These are phyloP conservation scores for Chionodraco myersi DNA, from an alignment of 2,113 vertebrate species.

Conservation along the genomic window DNA sequence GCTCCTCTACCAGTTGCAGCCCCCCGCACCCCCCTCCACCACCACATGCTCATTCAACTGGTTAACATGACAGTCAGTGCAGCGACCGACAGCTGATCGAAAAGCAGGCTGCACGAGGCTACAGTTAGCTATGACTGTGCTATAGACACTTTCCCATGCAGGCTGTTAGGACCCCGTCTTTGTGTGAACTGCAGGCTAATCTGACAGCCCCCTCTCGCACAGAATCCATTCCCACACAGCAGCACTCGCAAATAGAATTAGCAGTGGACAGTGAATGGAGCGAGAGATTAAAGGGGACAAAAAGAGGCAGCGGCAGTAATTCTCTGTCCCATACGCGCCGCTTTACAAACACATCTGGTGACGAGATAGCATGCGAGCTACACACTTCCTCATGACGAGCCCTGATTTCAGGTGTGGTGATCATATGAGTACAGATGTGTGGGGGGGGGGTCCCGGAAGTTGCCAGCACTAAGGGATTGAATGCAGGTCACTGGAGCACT, in stretches of 20 bases:
- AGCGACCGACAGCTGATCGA: constrained; percentile 52
- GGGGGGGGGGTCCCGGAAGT: constrained; percentile 12
- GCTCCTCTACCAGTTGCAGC: constrained; percentile 63
- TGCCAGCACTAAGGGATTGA: constrained; percentile 34
- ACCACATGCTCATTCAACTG: constrained; percentile 28
- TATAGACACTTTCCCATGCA: constrained; percentile 12
- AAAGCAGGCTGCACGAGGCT: constrained; percentile 13
- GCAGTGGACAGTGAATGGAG: constrained; percentile 46
- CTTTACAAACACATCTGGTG: constrained; percentile 49
- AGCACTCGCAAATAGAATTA: constrained; percentile 62
- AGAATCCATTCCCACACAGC: constrained; percentile 45
- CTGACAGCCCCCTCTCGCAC: constrained; percentile 48
- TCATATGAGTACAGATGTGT: constrained; percentile 35
- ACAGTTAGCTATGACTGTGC: neutral
- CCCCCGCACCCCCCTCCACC: neutral
- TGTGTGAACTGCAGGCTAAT: constrained; percentile 56
- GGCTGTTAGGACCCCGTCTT: constrained; percentile 37
- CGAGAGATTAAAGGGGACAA: constrained; percentile 48
- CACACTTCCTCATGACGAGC: constrained; percentile 25
- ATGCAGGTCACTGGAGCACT: constrained; percentile 71
- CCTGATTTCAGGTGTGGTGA: constrained; percentile 43
- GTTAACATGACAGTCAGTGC: constrained; percentile 46
- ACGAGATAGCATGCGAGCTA: constrained; percentile 22
- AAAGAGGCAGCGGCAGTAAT: constrained; percentile 45
- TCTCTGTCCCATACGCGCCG: constrained; percentile 33